phyloP scores from a whole-genome alignment of 2,888 invertebrate species.

The Nymphalis polychloros region DNA sequence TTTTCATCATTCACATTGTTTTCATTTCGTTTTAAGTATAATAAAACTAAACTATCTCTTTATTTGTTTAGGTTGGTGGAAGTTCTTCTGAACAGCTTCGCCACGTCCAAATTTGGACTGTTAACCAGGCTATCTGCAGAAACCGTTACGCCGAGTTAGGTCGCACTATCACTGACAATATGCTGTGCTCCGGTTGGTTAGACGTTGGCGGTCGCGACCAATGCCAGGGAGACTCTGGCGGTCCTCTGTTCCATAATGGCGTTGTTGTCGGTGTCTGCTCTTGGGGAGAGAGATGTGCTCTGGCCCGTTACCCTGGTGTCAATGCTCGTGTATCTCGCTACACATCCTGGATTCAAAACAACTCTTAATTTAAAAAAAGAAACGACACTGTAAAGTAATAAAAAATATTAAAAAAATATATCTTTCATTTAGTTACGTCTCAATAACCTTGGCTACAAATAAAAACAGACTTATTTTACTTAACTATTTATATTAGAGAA shows the following conservation, averaged over 20 bases:
- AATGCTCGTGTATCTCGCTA: constrained; percentile 54
- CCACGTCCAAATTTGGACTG: constrained; percentile 52
- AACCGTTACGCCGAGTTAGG: constrained; percentile 44
- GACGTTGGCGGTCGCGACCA: constrained; percentile 63
- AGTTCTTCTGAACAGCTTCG: constrained; percentile 39
- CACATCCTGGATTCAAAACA: constrained; percentile 50
- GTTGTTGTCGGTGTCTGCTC: constrained; percentile 47
- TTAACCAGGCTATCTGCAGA: constrained; percentile 49
- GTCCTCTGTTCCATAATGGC: constrained; percentile 58
- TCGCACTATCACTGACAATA: constrained; percentile 49
- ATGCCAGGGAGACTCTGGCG: constrained; percentile 63
- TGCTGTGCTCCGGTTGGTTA: constrained; percentile 61
- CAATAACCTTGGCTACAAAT: no score
- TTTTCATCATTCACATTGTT: no score
- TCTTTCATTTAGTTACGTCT: no score
- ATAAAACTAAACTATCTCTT: neutral
- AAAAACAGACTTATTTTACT: no score
- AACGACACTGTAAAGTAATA: no score
- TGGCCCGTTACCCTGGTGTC: constrained; percentile 47
- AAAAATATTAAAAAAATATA: no score
- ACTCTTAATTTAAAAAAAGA: neutral
- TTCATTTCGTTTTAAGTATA: no score
- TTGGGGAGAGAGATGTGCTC: constrained; percentile 52
- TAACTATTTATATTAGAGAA: no score
- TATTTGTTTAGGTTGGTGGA: neutral